phyloP scores from a whole-genome alignment of 1,140 invertebrate species.

The Atta texana region DNA sequence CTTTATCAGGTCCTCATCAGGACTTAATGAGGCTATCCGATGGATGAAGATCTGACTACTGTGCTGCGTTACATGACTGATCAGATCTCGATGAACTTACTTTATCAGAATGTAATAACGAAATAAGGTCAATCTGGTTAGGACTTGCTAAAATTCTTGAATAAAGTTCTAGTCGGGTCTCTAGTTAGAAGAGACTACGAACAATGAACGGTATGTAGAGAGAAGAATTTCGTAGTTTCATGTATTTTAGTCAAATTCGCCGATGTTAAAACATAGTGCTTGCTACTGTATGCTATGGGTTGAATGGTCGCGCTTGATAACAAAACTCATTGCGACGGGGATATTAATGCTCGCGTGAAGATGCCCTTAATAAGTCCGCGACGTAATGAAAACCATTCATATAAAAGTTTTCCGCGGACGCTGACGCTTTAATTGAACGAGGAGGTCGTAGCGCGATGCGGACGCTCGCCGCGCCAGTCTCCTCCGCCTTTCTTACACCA shows the following conservation, averaged over 20 bases:
- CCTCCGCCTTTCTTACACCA: constrained; percentile 30
- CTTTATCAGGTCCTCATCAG: too few species aligned
- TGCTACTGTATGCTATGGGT: background rate
- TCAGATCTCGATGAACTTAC: too few species aligned
- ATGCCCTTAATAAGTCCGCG: constrained; percentile 83
- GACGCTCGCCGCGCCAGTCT: constrained; percentile 1
- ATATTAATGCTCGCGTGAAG: constrained; percentile 81
- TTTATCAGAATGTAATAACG: too few species aligned
- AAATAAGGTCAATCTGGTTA: too few species aligned
- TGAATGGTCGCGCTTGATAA: constrained; percentile 76
- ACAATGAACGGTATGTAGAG: constrained; percentile 16
- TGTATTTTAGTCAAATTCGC: constrained; percentile 9
- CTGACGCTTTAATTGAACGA: constrained; percentile 84
- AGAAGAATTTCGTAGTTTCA: background rate
- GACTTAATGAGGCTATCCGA: too few species aligned
- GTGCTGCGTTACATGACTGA: too few species aligned
- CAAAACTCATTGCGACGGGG: constrained; percentile 79
- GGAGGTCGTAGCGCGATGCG: constrained; percentile 45
- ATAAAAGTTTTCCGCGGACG: constrained; percentile 82
- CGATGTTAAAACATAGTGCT: constrained; percentile 45
- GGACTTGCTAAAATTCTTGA: too few species aligned
- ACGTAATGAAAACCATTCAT: constrained; percentile 85
- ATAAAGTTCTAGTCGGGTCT: background rate
- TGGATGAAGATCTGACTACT: too few species aligned
- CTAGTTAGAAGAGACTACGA: background rate